Evolutionary conservation across 2,888 invertebrate species (phyloP), one percentile per base, ranked within the genome.

Genomic region (Leucophenga montana): DNA sequence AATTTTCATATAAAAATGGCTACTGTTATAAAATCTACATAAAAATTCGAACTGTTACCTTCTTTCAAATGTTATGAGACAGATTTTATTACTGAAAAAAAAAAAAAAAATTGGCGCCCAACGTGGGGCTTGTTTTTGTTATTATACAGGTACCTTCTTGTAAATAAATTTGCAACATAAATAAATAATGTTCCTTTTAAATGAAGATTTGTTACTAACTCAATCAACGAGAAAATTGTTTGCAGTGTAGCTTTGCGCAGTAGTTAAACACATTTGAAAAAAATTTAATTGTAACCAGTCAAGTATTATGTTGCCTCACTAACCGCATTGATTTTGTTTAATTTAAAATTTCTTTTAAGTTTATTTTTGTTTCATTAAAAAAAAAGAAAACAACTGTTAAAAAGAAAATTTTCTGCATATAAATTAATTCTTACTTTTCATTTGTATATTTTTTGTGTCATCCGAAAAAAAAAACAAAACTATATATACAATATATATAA

Each of bases 361-460:
- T 39, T 5, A 27, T 57, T 57, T 57, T 18, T 22, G 31, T 13
- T 57, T 44, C 14, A 18, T 44, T 64, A 18, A 44, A 18, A 65
- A 44, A 57, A 62, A 22, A 22, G 68, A 53, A 54, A 57, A 66
- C 73, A 73, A 73, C 48, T 46, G 66, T 46, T 44, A 59, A 70
- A 66, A 48, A 72, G 39, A 13, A 67, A 70, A 61, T 14, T 46
- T 59, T 70, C 57, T 71, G 20, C 71, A 71, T 65, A 69, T 27
- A 64, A 44, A 73, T 74, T 20, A 71, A 73, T 67, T 74, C 18
- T 66, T 64, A 14, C 22, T 57, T 48, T 64, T 64, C 20, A 70
- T 66, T 77, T 76, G 70, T 71, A 54, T 77, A n/a, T 75, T 78
- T 77, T 71, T 80, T 77, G 79, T 76, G 79, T 75, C 76, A 81